Conservation (phyloP, 1,140 invertebrate species). For the Chironomus striatipennis region DNA sequence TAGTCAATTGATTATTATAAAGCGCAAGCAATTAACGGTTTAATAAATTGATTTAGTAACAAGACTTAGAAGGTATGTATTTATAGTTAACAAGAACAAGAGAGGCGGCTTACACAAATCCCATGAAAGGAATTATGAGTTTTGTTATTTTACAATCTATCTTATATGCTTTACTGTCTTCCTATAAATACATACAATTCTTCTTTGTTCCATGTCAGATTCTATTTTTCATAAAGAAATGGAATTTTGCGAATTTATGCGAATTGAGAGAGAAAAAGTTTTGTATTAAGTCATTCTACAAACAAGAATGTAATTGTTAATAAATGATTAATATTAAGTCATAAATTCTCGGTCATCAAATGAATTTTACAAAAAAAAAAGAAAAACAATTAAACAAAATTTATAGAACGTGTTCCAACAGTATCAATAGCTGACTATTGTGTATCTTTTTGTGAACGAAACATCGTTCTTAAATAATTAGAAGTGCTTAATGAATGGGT, state of each 20-base stretch:
- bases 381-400: not conserved
- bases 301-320: no score
- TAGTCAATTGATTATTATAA: not conserved
- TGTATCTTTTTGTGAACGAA: not conserved
- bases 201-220: not conserved
- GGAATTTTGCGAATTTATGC: not conserved
- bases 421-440: not conserved
- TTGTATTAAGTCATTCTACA: no score
- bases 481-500: slow-evolving; percentile 2
- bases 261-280: not conserved
- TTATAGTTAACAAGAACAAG: not conserved
- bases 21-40: slow-evolving; percentile 19
- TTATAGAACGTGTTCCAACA: not conserved
- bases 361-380: not conserved
- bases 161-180: not conserved
- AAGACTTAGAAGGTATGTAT: not conserved
- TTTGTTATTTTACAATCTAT: not conserved
- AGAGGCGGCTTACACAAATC: not conserved
- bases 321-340: no score
- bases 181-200: not conserved
- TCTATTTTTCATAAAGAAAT: no score
- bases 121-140: slow-evolving; percentile 12
- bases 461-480: slow-evolving; percentile 15
- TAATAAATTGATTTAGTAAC: slow-evolving; percentile 23
- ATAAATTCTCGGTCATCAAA: not conserved